Percentiles rank a stretch among this genome's conserved stretches.
phyloP scores from a whole-genome alignment of 2,113 vertebrate species.

The Romanogobio albipinnatus region DNA sequence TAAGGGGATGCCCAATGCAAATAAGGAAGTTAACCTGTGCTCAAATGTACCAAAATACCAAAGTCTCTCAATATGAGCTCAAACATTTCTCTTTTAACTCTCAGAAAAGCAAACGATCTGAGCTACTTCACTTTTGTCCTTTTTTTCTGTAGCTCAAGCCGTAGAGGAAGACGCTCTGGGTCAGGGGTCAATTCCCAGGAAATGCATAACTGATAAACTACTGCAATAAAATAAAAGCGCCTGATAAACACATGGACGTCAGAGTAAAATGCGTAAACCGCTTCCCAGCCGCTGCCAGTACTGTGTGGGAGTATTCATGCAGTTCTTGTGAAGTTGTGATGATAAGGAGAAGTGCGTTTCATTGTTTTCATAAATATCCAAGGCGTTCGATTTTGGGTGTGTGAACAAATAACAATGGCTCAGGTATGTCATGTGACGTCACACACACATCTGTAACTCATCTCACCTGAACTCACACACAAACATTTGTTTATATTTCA shows the following conservation, averaged over 20 bases:
- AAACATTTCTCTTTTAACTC: background rate
- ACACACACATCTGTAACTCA: background rate
- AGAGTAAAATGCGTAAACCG: background rate
- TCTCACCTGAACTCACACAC: conserved; percentile 1
- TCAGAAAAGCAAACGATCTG: background rate
- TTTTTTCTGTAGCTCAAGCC: background rate
- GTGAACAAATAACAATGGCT: background rate
- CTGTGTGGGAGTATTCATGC: background rate
- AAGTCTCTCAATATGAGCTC: background rate
- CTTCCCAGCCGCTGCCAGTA: too few relatives aligned
- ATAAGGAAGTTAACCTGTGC: background rate
- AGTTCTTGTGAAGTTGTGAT: background rate
- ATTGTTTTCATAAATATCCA: background rate
- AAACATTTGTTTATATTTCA: background rate
- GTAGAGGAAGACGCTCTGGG: background rate
- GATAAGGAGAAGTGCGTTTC: background rate
- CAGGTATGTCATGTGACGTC: background rate
- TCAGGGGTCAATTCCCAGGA: background rate
- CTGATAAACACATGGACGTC: background rate
- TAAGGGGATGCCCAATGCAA: too few relatives aligned
- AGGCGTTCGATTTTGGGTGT: background rate
- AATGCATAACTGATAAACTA: too few relatives aligned
- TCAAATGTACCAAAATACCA: background rate
- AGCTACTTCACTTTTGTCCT: background rate
- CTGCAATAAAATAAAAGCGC: background rate